These are phyloP conservation scores for Phymanthus crucifer DNA, from an alignment of 92 coral and sea anemone species.

Conservation along the genomic window DNA sequence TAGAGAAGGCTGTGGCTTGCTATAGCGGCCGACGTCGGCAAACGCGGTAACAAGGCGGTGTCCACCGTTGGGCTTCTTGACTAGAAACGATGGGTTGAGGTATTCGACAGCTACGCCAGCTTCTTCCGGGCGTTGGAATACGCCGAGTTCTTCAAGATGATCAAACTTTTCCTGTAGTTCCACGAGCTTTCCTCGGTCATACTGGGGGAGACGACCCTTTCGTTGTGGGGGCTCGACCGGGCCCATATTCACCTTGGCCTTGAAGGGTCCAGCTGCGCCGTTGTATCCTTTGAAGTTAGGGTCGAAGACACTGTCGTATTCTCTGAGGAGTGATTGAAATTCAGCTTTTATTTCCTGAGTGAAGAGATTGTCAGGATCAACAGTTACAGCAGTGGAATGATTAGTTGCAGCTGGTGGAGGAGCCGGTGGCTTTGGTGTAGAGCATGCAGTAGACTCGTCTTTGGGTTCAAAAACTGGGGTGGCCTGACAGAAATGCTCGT, in stretches of 20 bases:
- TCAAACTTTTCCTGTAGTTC: constrained; percentile 54
- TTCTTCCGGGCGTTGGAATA: constrained; percentile 44
- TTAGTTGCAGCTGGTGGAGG: not conserved
- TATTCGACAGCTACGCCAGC: constrained; percentile 45
- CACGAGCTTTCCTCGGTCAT: constrained; percentile 44
- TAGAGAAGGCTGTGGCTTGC: too few species aligned
- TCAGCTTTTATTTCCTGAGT: constrained; percentile 12
- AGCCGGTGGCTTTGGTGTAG: constrained; percentile 13
- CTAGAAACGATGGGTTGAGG: constrained; percentile 52
- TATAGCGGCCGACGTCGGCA: too few species aligned
- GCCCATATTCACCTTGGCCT: constrained; percentile 72
- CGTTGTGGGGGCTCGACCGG: constrained; percentile 75
- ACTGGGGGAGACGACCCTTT: constrained; percentile 63
- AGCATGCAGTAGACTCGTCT: constrained; percentile 9
- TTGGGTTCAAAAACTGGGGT: constrained; percentile 28
- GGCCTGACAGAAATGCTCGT: constrained; percentile 41
- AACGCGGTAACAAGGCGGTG: too few species aligned
- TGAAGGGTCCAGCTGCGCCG: constrained; percentile 60
- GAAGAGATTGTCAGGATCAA: constrained; percentile 34
- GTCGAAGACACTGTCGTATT: constrained; percentile 41
- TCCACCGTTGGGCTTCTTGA: constrained; percentile 44
- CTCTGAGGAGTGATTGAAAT: constrained; percentile 24
- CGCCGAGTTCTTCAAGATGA: constrained; percentile 31
- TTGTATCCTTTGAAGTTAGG: constrained; percentile 69
- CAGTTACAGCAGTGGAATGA: constrained; percentile 13